Conservation (phyloP, 1,140 invertebrate species). For the Pseudomyrmex gracilis region DNA sequence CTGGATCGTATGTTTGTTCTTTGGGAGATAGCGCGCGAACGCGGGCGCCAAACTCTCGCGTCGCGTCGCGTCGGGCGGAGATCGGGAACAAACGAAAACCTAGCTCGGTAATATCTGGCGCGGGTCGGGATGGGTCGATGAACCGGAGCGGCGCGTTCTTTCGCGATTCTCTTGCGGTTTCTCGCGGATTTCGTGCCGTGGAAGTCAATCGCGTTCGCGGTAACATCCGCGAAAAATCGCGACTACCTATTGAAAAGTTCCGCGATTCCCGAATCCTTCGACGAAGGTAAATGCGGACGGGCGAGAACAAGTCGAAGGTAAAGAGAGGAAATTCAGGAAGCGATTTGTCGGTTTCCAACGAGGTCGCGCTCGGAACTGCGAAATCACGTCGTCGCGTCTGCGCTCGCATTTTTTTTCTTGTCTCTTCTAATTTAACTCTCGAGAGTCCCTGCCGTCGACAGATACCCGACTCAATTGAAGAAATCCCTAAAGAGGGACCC, state of each 20-base stretch:
- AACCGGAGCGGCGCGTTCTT: background rate
- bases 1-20: constrained; percentile 60
- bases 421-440: constrained; percentile 61
- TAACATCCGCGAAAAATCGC: constrained; percentile 52
- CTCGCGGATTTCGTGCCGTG: constrained; percentile 53
- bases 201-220: constrained; percentile 53
- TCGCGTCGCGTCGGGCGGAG: constrained; percentile 26
- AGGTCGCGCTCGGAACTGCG: constrained; percentile 48
- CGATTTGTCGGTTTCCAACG: constrained; percentile 55
- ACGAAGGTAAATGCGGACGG: constrained; percentile 22
- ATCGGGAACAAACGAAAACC: constrained; percentile 57
- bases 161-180: constrained; percentile 50
- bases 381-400: constrained; percentile 40
- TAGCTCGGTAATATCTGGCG: constrained; percentile 48
- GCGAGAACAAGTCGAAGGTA: constrained; percentile 35
- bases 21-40: constrained; percentile 19
- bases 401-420: background rate
- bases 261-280: constrained; percentile 16
- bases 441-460: constrained; percentile 51
- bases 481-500: constrained; percentile 57
- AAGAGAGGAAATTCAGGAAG: constrained; percentile 58
- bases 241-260: constrained; percentile 48
- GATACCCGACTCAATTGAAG: constrained; percentile 57
- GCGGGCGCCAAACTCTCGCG: constrained; percentile 40
- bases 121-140: constrained; percentile 27